A percentile compares a stretch with the other conserved stretches of the same genome.
Evolutionary conservation across 1,140 invertebrate species (phyloP).

Genomic region (Ridgeia piscesae): DNA sequence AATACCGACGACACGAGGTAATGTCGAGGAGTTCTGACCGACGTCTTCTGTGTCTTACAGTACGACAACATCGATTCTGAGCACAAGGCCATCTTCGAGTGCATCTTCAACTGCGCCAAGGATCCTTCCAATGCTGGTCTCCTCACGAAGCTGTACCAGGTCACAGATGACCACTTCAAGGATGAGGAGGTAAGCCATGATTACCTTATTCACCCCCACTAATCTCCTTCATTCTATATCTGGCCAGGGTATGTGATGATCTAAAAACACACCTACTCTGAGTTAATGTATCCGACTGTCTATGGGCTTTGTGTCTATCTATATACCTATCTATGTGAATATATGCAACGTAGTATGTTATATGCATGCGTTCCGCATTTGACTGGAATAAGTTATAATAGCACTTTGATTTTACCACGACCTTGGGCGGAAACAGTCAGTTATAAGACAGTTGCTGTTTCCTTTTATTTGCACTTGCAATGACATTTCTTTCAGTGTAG

Average conservation of each 20-base stretch:
- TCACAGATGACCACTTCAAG: not conserved
- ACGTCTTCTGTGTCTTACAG: not conserved
- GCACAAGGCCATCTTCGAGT: not conserved
- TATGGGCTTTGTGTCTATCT: no score
- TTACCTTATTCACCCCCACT: not conserved
- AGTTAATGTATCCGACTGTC: no score
- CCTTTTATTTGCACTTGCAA: not conserved
- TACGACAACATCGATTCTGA: not conserved
- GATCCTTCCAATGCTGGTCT: not conserved
- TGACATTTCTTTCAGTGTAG: not conserved
- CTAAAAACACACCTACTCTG: no score
- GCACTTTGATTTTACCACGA: not conserved
- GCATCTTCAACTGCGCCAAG: not conserved
- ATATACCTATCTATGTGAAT: no score
- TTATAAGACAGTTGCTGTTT: not conserved
- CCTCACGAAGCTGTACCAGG: not conserved
- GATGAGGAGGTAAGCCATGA: not conserved
- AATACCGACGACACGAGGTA: no score
- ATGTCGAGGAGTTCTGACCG: no score
- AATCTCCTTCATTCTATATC: no score
- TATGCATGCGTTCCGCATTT: not conserved
- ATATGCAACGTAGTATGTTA: no score
- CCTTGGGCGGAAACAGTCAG: not conserved
- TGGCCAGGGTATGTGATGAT: no score
- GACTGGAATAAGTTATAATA: not conserved